A percentile compares a stretch with the other conserved stretches of the same genome.
Conservation (phyloP, 2,888 invertebrate species). For the Drosophila yooni region DNA sequence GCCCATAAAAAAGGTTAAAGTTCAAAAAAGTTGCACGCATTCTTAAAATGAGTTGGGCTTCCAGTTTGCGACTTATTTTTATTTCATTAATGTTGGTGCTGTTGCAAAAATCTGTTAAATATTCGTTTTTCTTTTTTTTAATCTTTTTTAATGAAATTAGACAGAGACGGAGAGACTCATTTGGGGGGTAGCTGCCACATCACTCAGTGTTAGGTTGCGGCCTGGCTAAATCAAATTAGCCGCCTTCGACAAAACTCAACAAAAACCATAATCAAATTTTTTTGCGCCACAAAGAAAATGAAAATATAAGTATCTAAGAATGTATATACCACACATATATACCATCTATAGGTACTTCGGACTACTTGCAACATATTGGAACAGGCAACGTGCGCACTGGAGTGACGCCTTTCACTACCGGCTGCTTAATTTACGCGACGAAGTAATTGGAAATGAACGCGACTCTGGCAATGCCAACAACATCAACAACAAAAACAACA, state of each 20-base stretch:
- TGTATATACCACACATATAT: conserved; percentile 4
- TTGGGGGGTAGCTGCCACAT: conserved; percentile 58
- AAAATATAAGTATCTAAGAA: conserved; percentile 51
- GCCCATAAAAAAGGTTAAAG: conserved; percentile 72
- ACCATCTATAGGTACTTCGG: conserved; percentile 22
- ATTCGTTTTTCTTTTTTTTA: conserved; percentile 27
- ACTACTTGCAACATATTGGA: conserved; percentile 6
- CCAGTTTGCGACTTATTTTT: conserved; percentile 56
- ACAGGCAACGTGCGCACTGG: conserved; percentile 36
- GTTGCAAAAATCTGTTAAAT: conserved; percentile 68
- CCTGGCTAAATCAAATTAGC: conserved; percentile 73
- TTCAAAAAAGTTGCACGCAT: conserved; percentile 60
- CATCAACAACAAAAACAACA: conserved; percentile 14
- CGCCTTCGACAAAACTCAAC: conserved; percentile 54
- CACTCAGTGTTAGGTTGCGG: conserved; percentile 70
- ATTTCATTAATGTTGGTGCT: conserved; percentile 46
- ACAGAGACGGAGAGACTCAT: conserved; percentile 17
- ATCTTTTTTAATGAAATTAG: conserved; percentile 72
- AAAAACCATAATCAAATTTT: conserved; percentile 78
- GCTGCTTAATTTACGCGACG: conserved; percentile 71
- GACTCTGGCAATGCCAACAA: conserved; percentile 31
- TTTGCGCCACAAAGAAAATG: conserved; percentile 62
- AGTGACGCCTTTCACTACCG: conserved; percentile 54
- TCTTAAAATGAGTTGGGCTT: conserved; percentile 68
- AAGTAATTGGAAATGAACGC: conserved; percentile 72